Percentiles rank a stretch among this genome's conserved stretches.
Conservation (phyloP, 2,888 invertebrate genomes). For the Carpatolechia fugitivella region DNA sequence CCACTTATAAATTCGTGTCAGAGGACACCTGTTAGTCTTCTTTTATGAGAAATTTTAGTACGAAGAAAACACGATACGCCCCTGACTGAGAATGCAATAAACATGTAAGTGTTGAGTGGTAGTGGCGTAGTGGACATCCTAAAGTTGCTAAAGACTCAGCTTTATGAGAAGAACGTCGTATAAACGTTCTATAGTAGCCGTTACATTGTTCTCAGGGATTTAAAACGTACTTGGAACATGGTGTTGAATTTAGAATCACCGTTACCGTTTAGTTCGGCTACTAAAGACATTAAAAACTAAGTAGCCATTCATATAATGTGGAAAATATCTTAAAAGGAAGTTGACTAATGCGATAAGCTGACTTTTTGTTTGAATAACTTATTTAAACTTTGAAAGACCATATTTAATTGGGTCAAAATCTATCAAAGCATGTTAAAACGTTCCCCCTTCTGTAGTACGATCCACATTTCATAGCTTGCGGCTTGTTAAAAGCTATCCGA, state of each 20-base stretch:
- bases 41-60: neutral
- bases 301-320: neutral
- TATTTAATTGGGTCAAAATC: neutral
- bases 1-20: too few relatives aligned
- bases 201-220: slow-evolving; percentile 1
- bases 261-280: neutral
- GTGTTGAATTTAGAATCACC: neutral
- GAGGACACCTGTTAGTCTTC: too few relatives aligned
- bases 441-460: slow-evolving; percentile 6
- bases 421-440: slow-evolving; percentile 2
- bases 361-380: slow-evolving; percentile 1
- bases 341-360: neutral
- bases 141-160: neutral
- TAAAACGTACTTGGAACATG: neutral
- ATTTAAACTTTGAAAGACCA: slow-evolving; percentile 1
- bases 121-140: neutral
- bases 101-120: neutral
- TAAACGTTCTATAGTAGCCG: neutral
- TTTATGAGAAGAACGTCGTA: slow-evolving; percentile 3
- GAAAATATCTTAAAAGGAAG: neutral
- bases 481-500: slow-evolving; percentile 60
- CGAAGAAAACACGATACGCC: neutral
- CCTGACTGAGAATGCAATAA: neutral
- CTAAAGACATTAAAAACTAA: neutral
- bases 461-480: slow-evolving; percentile 37